A percentile compares a stretch with the other conserved stretches of the same genome.
Evolutionary conservation across 1,140 invertebrate genomes (phyloP).

Genomic region (Caenorhabditis inopinata): DNA sequence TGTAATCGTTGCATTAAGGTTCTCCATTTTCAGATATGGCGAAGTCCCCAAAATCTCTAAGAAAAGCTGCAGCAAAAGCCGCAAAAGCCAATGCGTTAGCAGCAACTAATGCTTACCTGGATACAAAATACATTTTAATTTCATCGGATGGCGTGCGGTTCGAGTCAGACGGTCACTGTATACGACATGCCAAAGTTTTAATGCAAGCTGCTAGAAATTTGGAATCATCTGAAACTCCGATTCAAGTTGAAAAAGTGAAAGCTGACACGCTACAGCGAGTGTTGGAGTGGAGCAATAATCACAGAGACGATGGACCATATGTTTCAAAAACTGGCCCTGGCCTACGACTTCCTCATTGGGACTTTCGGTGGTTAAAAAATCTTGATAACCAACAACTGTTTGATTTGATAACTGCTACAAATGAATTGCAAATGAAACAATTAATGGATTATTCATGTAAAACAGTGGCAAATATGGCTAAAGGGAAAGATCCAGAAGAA

Average conservation of each 20-base stretch:
- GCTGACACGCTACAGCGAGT: background rate
- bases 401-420: background rate
- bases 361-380: background rate
- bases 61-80: background rate
- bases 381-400: background rate
- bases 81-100: background rate
- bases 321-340: background rate
- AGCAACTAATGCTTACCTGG: background rate
- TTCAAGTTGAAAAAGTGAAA: constrained; percentile 24
- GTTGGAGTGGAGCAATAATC: background rate
- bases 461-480: constrained; percentile 11
- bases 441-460: constrained; percentile 17
- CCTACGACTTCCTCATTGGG: background rate
- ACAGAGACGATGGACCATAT: background rate
- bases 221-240: background rate
- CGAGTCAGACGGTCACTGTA: background rate
- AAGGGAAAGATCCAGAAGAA: background rate
- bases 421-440: background rate
- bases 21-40: background rate
- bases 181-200: background rate
- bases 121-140: background rate
- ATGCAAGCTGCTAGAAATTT: background rate
- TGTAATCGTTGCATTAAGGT: too few relatives aligned
- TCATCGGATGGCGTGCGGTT: background rate
- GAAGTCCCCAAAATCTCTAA: background rate